Base-by-base conservation (phyloP, 92 coral and sea anemone species). In the Porites lobata region DNA sequence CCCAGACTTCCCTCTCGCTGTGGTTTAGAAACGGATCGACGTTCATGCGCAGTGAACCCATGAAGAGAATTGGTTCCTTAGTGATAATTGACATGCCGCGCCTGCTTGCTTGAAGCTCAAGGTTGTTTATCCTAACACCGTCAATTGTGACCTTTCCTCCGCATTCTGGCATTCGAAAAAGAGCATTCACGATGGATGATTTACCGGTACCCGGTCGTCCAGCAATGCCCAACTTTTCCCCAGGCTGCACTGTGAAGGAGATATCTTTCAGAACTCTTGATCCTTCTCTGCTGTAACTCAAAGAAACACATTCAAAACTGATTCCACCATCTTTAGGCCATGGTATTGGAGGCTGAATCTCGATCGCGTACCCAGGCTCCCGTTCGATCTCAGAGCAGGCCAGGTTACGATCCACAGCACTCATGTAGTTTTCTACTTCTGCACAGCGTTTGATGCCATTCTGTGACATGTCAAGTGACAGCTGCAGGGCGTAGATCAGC, bases 181-280 rank as follows among this genome's bases (percentile, higher is more conserved):
- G 83, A 2, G 96, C 96, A 67, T 93, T 78, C 10, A 88, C 87
- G n/a, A 95, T 66, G 0, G 98, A 90, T 20, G 94, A 88, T 66
- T 95, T 95, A 6, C 99, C 99, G 1, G 98, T 81, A 2, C 98
- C 96, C 11, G 92, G 91, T 72, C 96, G 79, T 52, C 99, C 99
- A 9, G 96, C 90, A 22, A 97, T 93, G 63, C 99, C 98, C 50
- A 97, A 75, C 93, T 96, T 93, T 78, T 95, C 98, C 58, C 94
- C 91, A 24, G 98, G 89, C 77, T 83, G 7, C 50, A 95, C 92
- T 15, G 75, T 51, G 54, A 95, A 81, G 18, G 77, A 85, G 50
- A 95, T 21, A 65, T 94, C 96, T 80, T 95, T 94, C 3, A 95
- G 75, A 32, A 88, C 95, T 29, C 91, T 81, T 32, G 93, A 86